Conservation (phyloP, 2,113 vertebrate species). For the human region GRCh38 chr11:102622501-102623000, state of each 20-base stretch:
- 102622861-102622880: background rate
- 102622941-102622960: background rate
- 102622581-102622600: background rate
- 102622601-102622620: background rate
- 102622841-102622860: background rate
- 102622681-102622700: background rate
- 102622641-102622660: background rate
- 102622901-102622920: background rate
- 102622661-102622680: too few relatives aligned
- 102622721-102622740: rapidly evolving
- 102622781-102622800: background rate
- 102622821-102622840: background rate
- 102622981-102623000: background rate
- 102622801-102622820: background rate
- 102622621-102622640: background rate
- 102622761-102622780: background rate
- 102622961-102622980: background rate
- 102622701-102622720: rapidly evolving
- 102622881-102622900: background rate
- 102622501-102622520: background rate
- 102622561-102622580: background rate
- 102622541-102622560: background rate
- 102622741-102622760: background rate
- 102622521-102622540: background rate
- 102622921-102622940: background rate